phyloP scores from a whole-genome alignment of 2,888 invertebrate species.

The Pseudococcus viburni region DNA sequence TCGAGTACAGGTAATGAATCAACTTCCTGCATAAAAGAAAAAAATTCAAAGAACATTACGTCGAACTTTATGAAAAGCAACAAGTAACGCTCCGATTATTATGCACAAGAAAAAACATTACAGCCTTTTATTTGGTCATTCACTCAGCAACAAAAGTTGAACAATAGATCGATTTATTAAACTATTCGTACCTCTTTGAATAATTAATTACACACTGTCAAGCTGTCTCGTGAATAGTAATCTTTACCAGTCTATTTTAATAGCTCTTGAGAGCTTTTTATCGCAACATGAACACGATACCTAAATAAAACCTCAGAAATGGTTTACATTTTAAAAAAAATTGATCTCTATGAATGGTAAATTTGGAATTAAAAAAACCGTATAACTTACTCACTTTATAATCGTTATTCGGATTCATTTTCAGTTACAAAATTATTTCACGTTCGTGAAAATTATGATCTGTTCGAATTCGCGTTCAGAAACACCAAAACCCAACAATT shows the following conservation, averaged over 20 bases:
- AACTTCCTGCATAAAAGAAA: not conserved
- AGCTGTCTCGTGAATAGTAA: slow-evolving; percentile 28
- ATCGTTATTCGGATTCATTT: not conserved
- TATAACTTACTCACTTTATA: not conserved
- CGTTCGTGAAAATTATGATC: not conserved
- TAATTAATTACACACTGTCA: slow-evolving; percentile 40
- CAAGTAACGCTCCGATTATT: slow-evolving; percentile 8
- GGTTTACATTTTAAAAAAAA: no score
- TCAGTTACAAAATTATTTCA: not conserved
- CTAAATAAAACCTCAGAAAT: no score
- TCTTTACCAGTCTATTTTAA: not conserved
- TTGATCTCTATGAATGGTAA: no score
- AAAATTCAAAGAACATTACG: not conserved
- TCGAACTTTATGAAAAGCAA: not conserved
- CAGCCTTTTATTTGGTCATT: slow-evolving; percentile 40
- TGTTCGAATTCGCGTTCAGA: not conserved
- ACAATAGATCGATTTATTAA: slow-evolving; percentile 55
- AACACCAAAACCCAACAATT: not conserved
- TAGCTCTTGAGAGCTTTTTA: slow-evolving; percentile 5
- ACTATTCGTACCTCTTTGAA: slow-evolving; percentile 25
- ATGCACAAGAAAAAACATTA: slow-evolving; percentile 51
- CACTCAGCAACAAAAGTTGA: slow-evolving; percentile 37
- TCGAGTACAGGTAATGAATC: not conserved
- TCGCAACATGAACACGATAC: not conserved
- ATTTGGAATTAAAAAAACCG: not conserved